These are phyloP conservation scores for Bembecia ichneumoniformis DNA, from an alignment of 2,888 invertebrate genomes.

Conservation along the genomic window DNA sequence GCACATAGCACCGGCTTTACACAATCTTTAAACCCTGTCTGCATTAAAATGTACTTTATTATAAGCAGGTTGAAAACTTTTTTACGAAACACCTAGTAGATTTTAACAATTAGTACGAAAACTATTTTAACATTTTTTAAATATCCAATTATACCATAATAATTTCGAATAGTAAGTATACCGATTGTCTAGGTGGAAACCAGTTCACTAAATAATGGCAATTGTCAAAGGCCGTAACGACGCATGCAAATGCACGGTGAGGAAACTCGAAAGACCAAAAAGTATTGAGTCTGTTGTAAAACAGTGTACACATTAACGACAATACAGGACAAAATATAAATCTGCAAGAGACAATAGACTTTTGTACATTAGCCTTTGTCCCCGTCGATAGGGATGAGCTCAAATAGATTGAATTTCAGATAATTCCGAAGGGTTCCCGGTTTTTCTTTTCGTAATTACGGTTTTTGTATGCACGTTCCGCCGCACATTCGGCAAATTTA, in stretches of 20 bases:
- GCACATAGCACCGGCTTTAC: constrained; percentile 29
- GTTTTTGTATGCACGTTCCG: constrained; percentile 5
- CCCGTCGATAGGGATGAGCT: constrained; percentile 57
- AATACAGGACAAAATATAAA: constrained; percentile 59
- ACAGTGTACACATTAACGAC: constrained; percentile 61
- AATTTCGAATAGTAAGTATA: too few species aligned
- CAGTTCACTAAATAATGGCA: not conserved
- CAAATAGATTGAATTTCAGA: constrained; percentile 67
- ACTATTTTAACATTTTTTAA: too few species aligned
- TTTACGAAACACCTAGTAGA: too few species aligned
- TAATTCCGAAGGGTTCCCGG: constrained; percentile 52
- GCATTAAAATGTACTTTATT: not conserved
- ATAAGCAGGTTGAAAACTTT: too few species aligned
- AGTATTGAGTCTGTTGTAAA: constrained; percentile 42
- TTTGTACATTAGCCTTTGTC: constrained; percentile 56
- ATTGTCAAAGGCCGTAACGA: not conserved
- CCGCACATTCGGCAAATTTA: not conserved
- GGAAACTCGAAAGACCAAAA: constrained; percentile 38
- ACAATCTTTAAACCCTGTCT: not conserved
- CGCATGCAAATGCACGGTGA: constrained; percentile 1
- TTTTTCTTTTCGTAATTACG: constrained; percentile 43
- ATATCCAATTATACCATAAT: too few species aligned
- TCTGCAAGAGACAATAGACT: constrained; percentile 57
- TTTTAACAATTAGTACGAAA: too few species aligned
- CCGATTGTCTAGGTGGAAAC: too few species aligned